Evolutionary conservation across 2,797 vertebrate genomes (phyloP).

Genomic region (Lithobates sylvaticus): DNA sequence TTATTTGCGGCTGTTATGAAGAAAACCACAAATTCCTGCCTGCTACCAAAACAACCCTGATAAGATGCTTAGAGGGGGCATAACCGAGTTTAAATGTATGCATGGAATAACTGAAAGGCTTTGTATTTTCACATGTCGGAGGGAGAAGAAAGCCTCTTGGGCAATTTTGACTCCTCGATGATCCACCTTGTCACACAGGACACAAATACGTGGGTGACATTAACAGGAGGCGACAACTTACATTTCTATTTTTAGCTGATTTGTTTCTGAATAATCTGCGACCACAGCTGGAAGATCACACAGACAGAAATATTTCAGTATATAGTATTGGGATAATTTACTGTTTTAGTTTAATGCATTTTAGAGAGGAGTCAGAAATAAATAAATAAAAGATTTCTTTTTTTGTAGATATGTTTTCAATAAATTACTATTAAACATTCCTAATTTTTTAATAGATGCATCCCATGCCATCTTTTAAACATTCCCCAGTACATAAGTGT

Average conservation of each 20-base stretch:
- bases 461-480: too few relatives aligned
- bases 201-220: constrained; percentile 64
- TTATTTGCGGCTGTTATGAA: constrained; percentile 85
- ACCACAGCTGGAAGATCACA: constrained; percentile 70
- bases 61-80: constrained; percentile 75
- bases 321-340: constrained; percentile 22
- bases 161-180: constrained; percentile 50
- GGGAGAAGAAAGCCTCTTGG: constrained; percentile 59
- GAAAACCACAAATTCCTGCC: constrained; percentile 84
- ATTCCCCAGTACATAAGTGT: too few relatives aligned
- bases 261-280: constrained; percentile 50
- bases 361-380: background rate
- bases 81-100: constrained; percentile 68
- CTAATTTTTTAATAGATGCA: too few relatives aligned
- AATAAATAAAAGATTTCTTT: too few relatives aligned
- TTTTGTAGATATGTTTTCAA: too few relatives aligned
- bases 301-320: constrained; percentile 62
- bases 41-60: constrained; percentile 80
- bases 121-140: constrained; percentile 67
- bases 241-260: constrained; percentile 75
- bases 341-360: background rate
- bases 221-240: constrained; percentile 69
- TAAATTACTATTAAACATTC: too few relatives aligned
- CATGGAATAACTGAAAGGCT: constrained; percentile 59
- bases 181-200: constrained; percentile 61